These are phyloP conservation scores for Sebastes hopkinsi DNA, from an alignment of 2,797 vertebrate species.

Conservation along the genomic window DNA sequence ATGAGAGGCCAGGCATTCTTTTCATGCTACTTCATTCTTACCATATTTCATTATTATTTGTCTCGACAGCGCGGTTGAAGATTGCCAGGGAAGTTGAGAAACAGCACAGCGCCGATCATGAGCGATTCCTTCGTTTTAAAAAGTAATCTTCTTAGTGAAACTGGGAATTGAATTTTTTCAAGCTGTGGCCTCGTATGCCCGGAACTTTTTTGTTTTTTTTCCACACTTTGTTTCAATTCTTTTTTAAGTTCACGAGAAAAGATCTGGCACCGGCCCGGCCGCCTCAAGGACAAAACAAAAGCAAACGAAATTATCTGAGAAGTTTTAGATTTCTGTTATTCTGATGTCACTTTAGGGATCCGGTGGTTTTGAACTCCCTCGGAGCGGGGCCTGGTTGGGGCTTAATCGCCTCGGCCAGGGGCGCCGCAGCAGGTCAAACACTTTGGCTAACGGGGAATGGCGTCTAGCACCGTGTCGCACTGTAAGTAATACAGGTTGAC, in stretches of 20 bases:
- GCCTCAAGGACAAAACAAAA: slow-evolving; percentile 16
- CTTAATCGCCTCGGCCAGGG: slow-evolving; percentile 25
- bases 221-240: not conserved
- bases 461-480: not conserved
- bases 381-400: not conserved
- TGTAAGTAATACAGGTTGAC: slow-evolving; percentile 14
- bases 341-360: not conserved
- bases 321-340: not conserved
- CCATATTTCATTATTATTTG: slow-evolving; percentile 63
- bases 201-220: slow-evolving; percentile 1
- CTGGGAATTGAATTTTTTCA: slow-evolving; percentile 35
- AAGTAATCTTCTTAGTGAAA: slow-evolving; percentile 56
- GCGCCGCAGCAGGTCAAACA: slow-evolving; percentile 22
- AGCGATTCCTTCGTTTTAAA: slow-evolving; percentile 59
- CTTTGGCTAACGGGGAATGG: slow-evolving; percentile 1
- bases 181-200: slow-evolving; percentile 21
- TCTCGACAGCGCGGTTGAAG: slow-evolving; percentile 52
- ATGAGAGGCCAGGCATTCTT: slow-evolving; percentile 57
- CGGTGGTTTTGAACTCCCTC: not conserved
- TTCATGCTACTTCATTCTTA: slow-evolving; percentile 56
- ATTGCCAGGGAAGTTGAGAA: slow-evolving; percentile 59
- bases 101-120: slow-evolving; percentile 42
- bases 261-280: not conserved
- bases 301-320: not conserved
- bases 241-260: slow-evolving; percentile 1